Base-by-base conservation (phyloP, 2,888 invertebrate species). In the Cryptocephalus moraei region DNA sequence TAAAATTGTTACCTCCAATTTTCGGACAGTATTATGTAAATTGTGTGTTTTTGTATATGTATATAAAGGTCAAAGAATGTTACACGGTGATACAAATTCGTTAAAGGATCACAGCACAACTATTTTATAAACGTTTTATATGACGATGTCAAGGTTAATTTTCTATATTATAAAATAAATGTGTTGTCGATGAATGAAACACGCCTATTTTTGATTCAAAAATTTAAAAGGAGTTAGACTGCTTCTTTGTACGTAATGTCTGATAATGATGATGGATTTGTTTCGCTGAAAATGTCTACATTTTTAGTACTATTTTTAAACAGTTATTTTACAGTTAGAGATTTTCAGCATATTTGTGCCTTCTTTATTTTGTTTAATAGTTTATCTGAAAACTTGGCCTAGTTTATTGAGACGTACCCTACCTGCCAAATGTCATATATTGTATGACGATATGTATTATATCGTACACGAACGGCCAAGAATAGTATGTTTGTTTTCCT, bases 321-420 rank as follows among this genome's bases (percentile, higher is more conserved):
- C 34, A 31, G 38, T 40, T 36, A 33, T 46, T 41, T 39, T 22
- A 32, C 31, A 22, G 41, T 43, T 50, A 56, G 60, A 47, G 58
- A 57, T 58, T 56, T 56, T 59, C 59, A 58, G 60, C 60, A 57
- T 55, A 49, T 52, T 58, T 56, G 57, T 58, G 58, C 59, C 59
- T 61, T 59, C 57, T 58, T 59, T 59, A 56, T 54, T 54, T 52
- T 53, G 49, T 56, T 54, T 56, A 22, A 22, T 22, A 22, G 22
- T 22, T 22, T 43, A 46, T 54, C 49, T 46, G 22, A 41, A 48
- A 56, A 55, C 61, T 60, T 57, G 58, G 59, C 61, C 59, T 59
- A 58, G 52, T 55, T 50, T 40, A 32, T 22, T 22, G 3, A 22
- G 22, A 22, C 22, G 22, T 22, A 22, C 22, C 22, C 22, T 22